phyloP scores from a whole-genome alignment of 2,113 vertebrate species.

The Equus quagga region DNA sequence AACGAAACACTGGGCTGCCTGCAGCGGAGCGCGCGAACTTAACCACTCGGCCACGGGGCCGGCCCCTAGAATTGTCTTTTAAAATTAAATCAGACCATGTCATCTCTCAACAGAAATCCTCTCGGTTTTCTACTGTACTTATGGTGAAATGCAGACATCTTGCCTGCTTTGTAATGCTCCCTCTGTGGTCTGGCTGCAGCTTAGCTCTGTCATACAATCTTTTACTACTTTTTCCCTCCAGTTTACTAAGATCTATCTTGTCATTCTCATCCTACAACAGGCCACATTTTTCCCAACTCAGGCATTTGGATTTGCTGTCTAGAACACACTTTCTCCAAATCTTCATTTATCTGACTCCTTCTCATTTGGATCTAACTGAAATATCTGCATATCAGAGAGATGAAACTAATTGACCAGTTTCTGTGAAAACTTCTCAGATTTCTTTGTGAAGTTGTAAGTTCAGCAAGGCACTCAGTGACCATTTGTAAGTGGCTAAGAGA shows the following conservation, averaged over 20 bases:
- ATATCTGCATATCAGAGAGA: background rate
- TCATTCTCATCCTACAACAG: background rate
- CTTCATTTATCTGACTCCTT: background rate
- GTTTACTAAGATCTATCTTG: background rate
- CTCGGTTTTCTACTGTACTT: background rate
- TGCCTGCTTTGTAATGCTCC: background rate
- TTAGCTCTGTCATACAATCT: background rate
- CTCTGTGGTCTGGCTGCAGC: background rate
- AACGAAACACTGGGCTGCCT: too few relatives aligned
- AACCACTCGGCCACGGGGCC: too few relatives aligned
- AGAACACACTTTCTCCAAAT: background rate
- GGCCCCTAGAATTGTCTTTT: too few relatives aligned
- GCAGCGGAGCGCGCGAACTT: too few relatives aligned
- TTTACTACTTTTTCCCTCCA: background rate
- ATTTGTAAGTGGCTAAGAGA: background rate
- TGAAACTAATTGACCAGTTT: background rate
- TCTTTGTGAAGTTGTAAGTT: background rate
- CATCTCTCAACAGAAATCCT: background rate
- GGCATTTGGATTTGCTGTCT: background rate
- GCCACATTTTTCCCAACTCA: background rate
- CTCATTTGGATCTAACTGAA: background rate
- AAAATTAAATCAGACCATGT: background rate
- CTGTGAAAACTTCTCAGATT: background rate
- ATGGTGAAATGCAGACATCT: background rate
- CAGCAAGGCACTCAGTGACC: background rate